These are phyloP conservation scores for Tethya wilhelma DNA, from an alignment of 37 sponge, comb jelly and placozoan species.

Conservation along the genomic window DNA sequence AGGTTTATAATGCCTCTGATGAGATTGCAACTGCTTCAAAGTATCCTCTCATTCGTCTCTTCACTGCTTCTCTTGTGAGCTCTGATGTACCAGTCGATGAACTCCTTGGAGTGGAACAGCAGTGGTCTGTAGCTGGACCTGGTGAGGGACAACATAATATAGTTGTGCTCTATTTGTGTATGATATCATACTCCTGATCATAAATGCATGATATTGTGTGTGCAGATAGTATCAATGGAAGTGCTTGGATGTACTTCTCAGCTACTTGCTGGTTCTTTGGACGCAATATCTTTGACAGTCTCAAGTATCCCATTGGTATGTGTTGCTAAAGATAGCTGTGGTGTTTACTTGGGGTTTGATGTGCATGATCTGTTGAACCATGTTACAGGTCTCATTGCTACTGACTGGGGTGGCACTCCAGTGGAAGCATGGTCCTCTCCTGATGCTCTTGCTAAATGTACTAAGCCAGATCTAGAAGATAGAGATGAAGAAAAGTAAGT, in stretches of 20 bases:
- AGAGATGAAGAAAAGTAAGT: background rate
- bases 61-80: constrained; percentile 43
- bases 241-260: constrained; percentile 68
- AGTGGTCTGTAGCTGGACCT: constrained; percentile 54
- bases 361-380: too few species aligned
- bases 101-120: constrained; percentile 38
- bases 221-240: too few species aligned
- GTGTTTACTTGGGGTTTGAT: too few species aligned
- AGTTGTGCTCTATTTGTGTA: background rate
- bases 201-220: too few species aligned
- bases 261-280: constrained; percentile 83
- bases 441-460: constrained; percentile 69
- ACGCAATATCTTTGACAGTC: constrained; percentile 36
- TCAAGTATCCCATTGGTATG: constrained; percentile 63
- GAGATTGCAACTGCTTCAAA: constrained; percentile 64
- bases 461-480: background rate
- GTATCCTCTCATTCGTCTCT: constrained; percentile 65
- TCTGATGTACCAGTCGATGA: constrained; percentile 50
- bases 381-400: constrained; percentile 50
- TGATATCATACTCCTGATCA: too few species aligned
- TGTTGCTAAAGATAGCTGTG: background rate
- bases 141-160: constrained; percentile 19
- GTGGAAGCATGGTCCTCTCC: constrained; percentile 82
- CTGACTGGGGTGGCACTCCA: constrained; percentile 78
- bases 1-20: constrained; percentile 73